A percentile compares a stretch with the other conserved stretches of the same genome.
Conservation (phyloP, 2,797 vertebrate species). For the Protonibea diacanthus region DNA sequence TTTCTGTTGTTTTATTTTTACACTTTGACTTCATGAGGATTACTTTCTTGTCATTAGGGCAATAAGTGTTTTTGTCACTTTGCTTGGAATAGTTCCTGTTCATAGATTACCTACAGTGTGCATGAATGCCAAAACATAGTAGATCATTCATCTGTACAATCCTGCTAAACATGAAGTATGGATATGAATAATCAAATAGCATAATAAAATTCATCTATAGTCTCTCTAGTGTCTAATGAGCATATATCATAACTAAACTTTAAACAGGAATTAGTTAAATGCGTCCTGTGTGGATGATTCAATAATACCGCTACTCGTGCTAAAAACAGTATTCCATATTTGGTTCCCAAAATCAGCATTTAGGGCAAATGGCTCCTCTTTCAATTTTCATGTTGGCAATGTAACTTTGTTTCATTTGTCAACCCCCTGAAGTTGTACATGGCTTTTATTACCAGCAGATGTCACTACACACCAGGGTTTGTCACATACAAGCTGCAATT, state of each 20-base stretch:
- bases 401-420: no score
- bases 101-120: neutral
- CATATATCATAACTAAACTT: neutral
- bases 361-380: neutral
- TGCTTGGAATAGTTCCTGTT: neutral
- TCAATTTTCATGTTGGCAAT: neutral
- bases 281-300: neutral
- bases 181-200: neutral
- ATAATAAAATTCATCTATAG: neutral
- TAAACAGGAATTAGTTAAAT: neutral
- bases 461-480: conserved; percentile 26
- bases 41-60: neutral
- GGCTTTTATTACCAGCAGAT: conserved; percentile 31
- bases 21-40: neutral
- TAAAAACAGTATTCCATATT: no score
- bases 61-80: neutral
- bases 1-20: no score
- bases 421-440: neutral
- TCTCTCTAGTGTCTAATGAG: neutral
- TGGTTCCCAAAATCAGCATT: neutral
- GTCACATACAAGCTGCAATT: neutral
- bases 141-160: neutral
- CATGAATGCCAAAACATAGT: neutral
- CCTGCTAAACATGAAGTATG: neutral
- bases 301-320: neutral